Evolutionary conservation across 2,888 invertebrate genomes (phyloP).

Genomic region (Formica aserva): DNA sequence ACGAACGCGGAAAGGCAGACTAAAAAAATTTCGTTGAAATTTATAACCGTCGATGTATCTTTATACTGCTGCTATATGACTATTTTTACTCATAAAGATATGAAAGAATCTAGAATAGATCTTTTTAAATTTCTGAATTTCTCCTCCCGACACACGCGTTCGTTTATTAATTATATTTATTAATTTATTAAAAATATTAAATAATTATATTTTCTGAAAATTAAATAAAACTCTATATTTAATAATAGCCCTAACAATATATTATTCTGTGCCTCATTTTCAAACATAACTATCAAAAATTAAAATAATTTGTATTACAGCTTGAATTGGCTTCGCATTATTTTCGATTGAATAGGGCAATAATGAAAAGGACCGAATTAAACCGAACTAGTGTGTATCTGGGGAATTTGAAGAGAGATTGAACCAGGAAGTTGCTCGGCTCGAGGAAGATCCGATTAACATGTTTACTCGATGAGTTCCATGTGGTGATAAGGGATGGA

Average conservation of each 20-base stretch:
- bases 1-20: neutral
- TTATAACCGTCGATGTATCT: constrained; percentile 25
- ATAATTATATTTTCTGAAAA: neutral
- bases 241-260: neutral
- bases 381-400: constrained; percentile 5
- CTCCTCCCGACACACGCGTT: neutral
- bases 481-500: constrained; percentile 7
- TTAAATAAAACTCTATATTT: constrained; percentile 1
- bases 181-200: neutral
- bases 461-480: constrained; percentile 35
- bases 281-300: neutral
- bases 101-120: neutral
- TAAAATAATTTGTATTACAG: neutral
- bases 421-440: neutral
- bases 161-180: neutral
- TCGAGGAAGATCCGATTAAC: constrained; percentile 47
- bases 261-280: neutral
- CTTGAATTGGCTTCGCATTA: neutral
- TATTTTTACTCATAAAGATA: constrained; percentile 18
- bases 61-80: neutral
- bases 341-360: neutral
- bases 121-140: constrained; percentile 12
- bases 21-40: constrained; percentile 34
- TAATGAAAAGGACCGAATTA: neutral
- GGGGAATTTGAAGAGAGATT: constrained; percentile 15